phyloP scores from a whole-genome alignment of 1,140 invertebrate species.

The Aphis craccivora region DNA sequence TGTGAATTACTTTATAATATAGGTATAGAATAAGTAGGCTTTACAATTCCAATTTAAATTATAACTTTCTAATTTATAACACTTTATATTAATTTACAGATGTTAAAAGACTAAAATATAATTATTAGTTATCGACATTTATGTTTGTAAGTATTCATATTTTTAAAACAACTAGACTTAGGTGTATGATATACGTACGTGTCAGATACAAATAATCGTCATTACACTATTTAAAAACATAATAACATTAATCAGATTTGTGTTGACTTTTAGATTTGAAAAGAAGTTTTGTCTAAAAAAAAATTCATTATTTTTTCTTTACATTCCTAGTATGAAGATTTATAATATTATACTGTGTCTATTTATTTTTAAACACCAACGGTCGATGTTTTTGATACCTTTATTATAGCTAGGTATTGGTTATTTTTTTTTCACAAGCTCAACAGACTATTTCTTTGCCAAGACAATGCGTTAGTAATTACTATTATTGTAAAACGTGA shows the following conservation, averaged over 20 bases:
- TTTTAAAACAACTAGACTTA: not conserved
- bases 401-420: not conserved
- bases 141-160: not conserved
- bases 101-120: not conserved
- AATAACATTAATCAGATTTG: not conserved
- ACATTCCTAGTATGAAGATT: not conserved
- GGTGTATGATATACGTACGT: not conserved
- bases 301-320: not conserved
- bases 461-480: slow-evolving; percentile 48
- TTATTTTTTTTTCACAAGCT: slow-evolving; percentile 22
- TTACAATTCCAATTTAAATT: not conserved
- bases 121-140: not conserved
- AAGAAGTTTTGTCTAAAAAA: not conserved
- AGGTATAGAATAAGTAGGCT: not conserved
- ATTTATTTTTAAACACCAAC: not conserved
- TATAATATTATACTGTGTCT: not conserved
- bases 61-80: not conserved
- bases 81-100: not conserved
- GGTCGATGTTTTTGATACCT: slow-evolving; percentile 18
- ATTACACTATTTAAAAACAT: not conserved
- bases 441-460: not conserved
- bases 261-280: not conserved
- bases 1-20: not conserved
- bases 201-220: not conserved
- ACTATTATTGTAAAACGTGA: slow-evolving; percentile 41